phyloP scores from a whole-genome alignment of 2,113 vertebrate species.

The Eptatretus burgeri region DNA sequence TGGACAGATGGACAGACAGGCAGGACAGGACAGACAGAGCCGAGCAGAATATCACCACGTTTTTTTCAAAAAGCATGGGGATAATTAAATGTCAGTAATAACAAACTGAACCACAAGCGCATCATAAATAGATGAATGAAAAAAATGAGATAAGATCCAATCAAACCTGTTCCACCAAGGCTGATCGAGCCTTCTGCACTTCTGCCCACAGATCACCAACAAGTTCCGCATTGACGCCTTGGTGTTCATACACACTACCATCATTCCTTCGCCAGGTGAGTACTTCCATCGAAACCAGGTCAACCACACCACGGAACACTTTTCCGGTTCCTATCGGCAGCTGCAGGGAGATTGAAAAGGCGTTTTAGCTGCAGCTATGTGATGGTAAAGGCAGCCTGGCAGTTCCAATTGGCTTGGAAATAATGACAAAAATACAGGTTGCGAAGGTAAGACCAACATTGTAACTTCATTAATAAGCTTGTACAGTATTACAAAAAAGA shows the following conservation, averaged over 20 bases:
- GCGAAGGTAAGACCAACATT: too few species aligned
- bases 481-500: too few species aligned
- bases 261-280: slow-evolving; percentile 37
- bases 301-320: slow-evolving; percentile 47
- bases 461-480: too few species aligned
- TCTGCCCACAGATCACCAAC: slow-evolving; percentile 28
- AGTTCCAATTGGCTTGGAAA: too few species aligned
- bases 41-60: too few species aligned
- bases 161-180: slow-evolving; percentile 73
- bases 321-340: slow-evolving; percentile 48
- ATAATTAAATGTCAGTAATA: too few species aligned
- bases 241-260: slow-evolving; percentile 35
- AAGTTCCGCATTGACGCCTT: slow-evolving; percentile 18
- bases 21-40: too few species aligned
- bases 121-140: too few species aligned
- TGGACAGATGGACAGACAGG: too few species aligned
- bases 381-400: slow-evolving; percentile 9
- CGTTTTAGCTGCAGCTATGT: slow-evolving; percentile 10
- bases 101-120: too few species aligned
- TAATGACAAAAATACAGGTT: not conserved
- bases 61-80: too few species aligned
- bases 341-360: slow-evolving; percentile 14
- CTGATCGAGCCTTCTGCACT: slow-evolving; percentile 29
- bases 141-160: slow-evolving; percentile 9
- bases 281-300: slow-evolving; percentile 42